Conservation (phyloP, 2,888 invertebrate genomes). For the Ypsolopha scabrella region DNA sequence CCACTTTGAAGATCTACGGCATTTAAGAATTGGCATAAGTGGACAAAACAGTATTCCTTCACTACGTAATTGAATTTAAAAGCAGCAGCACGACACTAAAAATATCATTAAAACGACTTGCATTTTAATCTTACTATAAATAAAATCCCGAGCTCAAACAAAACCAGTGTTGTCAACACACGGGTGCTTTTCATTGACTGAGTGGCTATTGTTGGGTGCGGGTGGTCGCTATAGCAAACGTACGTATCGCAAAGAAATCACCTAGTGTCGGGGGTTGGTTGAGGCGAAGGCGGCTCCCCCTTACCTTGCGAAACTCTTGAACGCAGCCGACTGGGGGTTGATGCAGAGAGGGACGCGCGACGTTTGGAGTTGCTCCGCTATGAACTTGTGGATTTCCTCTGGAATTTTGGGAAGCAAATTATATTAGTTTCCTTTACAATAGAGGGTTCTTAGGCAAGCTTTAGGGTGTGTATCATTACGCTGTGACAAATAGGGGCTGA, state of each 20-base stretch:
- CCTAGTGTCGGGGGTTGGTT: slow-evolving; percentile 50
- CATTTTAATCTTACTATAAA: no score
- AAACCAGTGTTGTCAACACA: background rate
- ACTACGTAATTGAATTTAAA: no score
- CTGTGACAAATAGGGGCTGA: no score
- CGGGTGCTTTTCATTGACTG: background rate
- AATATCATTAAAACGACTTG: no score
- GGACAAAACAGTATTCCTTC: no score
- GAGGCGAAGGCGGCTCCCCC: slow-evolving; percentile 36
- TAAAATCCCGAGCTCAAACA: no score
- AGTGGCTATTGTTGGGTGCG: slow-evolving; percentile 52
- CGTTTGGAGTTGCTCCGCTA: slow-evolving; percentile 95
- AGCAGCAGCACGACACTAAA: no score
- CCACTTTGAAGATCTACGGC: no score
- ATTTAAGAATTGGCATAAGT: no score
- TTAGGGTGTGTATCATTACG: no score
- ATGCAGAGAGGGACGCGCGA: slow-evolving; percentile 98
- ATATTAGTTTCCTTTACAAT: no score
- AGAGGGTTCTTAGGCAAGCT: no score
- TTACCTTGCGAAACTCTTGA: slow-evolving; percentile 99
- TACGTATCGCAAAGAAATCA: slow-evolving; percentile 69
- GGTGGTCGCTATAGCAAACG: slow-evolving; percentile 52
- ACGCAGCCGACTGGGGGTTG: slow-evolving; percentile 99
- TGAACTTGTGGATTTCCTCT: slow-evolving; percentile 99
- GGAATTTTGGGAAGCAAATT: slow-evolving; percentile 35